These are phyloP conservation scores for Phragmatobia fuliginosa DNA, from an alignment of 2,888 invertebrate genomes.

Conservation along the genomic window DNA sequence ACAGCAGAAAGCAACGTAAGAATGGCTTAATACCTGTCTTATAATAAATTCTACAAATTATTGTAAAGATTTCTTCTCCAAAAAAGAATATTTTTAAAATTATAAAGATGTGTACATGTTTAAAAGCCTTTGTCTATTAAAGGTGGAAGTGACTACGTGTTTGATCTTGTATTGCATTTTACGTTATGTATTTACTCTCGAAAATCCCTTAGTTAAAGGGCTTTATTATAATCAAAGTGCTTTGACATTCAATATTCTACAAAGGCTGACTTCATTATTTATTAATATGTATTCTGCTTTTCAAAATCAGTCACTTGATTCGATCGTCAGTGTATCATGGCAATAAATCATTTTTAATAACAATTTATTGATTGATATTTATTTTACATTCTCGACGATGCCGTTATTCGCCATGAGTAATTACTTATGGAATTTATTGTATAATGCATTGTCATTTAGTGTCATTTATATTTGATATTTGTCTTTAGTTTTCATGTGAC, in stretches of 20 bases:
- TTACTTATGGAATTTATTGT: conserved; percentile 43
- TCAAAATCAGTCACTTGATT: conserved; percentile 15
- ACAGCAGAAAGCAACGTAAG: too few species aligned
- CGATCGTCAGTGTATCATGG: conserved; percentile 14
- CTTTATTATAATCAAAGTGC: background rate
- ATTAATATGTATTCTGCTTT: background rate
- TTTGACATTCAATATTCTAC: background rate
- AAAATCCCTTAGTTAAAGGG: background rate
- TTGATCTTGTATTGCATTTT: background rate
- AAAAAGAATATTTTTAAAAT: too few species aligned
- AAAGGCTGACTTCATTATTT: background rate
- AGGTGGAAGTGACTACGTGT: background rate
- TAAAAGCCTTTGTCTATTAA: background rate
- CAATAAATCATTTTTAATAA: conserved; percentile 50
- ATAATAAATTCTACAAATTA: too few species aligned
- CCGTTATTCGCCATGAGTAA: conserved; percentile 52
- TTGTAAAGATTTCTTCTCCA: too few species aligned
- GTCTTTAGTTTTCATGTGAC: conserved; percentile 1
- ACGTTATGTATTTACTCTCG: background rate
- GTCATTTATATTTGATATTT: conserved; percentile 10
- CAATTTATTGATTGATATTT: conserved; percentile 47
- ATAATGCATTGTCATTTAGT: conserved; percentile 36
- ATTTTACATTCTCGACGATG: conserved; percentile 38
- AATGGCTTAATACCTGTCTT: too few species aligned
- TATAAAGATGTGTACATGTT: background rate